Percentiles rank a stretch among this genome's conserved stretches.
These are phyloP conservation scores for Ylistrum balloti DNA, from an alignment of 1,140 invertebrate genomes.

Conservation along the genomic window DNA sequence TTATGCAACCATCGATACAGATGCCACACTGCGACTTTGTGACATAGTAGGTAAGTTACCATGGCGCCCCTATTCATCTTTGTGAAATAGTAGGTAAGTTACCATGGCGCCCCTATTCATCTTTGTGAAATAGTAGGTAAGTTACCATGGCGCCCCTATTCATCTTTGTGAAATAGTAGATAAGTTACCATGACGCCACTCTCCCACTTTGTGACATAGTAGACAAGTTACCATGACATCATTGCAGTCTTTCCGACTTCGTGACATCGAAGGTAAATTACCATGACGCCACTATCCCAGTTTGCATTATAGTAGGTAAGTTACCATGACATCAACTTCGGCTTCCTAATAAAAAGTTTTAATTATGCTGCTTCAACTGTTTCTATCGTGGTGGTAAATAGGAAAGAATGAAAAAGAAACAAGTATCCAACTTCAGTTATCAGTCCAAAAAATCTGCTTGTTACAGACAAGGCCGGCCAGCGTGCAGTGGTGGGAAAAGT, in stretches of 20 bases:
- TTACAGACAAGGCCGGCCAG: constrained; percentile 86
- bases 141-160: background rate
- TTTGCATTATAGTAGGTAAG: constrained; percentile 84
- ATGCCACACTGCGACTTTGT: constrained; percentile 89
- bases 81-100: constrained; percentile 84
- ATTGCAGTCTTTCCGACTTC: too few relatives aligned
- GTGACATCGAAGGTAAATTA: too few relatives aligned
- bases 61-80: background rate
- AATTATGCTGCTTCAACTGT: too few relatives aligned
- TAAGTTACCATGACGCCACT: constrained; percentile 53
- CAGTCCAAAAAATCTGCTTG: too few relatives aligned
- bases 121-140: constrained; percentile 84
- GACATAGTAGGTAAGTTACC: constrained; percentile 82
- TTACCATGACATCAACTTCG: too few relatives aligned
- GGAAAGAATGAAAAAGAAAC: too few relatives aligned
- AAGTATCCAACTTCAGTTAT: too few relatives aligned
- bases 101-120: background rate
- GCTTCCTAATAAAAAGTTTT: too few relatives aligned
- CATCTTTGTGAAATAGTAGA: constrained; percentile 84
- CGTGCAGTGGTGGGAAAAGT: constrained; percentile 95
- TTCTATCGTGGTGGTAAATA: too few relatives aligned
- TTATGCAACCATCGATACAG: constrained; percentile 90
- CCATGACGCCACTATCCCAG: too few relatives aligned
- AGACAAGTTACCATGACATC: constrained; percentile 60
- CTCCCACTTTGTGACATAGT: constrained; percentile 48